These are phyloP conservation scores for Tuberolachnus salignus DNA, from an alignment of 2,888 invertebrate species.

Conservation along the genomic window DNA sequence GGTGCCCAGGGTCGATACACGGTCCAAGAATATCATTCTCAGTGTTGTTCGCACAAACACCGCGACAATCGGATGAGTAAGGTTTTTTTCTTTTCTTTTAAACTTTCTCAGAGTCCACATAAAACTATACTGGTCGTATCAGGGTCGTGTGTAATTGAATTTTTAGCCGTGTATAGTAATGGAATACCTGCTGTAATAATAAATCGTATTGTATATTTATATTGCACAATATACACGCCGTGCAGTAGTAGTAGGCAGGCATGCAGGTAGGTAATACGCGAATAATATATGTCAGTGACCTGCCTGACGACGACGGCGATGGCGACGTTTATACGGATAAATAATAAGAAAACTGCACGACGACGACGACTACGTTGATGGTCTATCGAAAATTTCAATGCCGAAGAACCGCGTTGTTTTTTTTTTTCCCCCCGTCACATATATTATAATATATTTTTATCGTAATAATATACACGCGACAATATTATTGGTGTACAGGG, in stretches of 20 bases:
- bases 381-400: conserved; percentile 17
- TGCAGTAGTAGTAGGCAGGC: too few species aligned
- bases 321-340: conserved; percentile 14
- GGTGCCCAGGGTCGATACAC: too few species aligned
- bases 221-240: background rate
- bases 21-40: too few species aligned
- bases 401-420: background rate
- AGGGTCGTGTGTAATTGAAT: too few species aligned
- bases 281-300: conserved; percentile 27
- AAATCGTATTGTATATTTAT: background rate
- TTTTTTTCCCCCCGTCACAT: too few species aligned
- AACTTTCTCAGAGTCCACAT: too few species aligned
- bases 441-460: too few species aligned
- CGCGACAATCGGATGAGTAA: too few species aligned
- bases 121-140: too few species aligned
- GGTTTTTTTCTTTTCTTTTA: too few species aligned
- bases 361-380: background rate
- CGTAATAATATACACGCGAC: background rate
- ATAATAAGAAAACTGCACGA: background rate
- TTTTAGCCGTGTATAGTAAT: background rate
- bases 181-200: background rate
- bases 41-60: too few species aligned
- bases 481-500: background rate
- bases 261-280: background rate
- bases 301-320: background rate